Evolutionary conservation across 2,888 invertebrate species (phyloP).

Genomic region (Hemaris fuciformis): DNA sequence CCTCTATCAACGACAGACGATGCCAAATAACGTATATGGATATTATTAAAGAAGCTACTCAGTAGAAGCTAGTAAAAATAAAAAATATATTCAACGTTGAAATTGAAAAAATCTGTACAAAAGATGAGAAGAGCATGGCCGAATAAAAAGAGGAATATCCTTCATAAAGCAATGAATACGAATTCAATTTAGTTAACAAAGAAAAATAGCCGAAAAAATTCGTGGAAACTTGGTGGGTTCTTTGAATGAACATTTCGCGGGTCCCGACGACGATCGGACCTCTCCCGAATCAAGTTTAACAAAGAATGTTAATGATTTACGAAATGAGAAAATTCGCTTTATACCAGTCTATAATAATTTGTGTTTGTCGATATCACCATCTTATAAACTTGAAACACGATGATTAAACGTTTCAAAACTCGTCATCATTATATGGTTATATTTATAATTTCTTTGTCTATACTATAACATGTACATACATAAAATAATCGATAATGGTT

Average conservation of each 20-base stretch:
- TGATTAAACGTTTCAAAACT: too few species aligned
- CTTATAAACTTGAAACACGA: too few species aligned
- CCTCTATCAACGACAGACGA: too few species aligned
- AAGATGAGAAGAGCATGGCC: constrained; percentile 1
- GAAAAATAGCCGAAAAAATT: constrained; percentile 50
- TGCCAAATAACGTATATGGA: too few species aligned
- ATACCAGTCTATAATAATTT: neutral
- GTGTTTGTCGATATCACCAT: neutral
- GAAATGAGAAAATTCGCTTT: constrained; percentile 11
- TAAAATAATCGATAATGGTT: too few species aligned
- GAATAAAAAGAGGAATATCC: constrained; percentile 10
- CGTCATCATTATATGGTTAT: too few species aligned
- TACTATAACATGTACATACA: too few species aligned
- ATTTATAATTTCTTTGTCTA: too few species aligned
- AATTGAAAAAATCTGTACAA: neutral
- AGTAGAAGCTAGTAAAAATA: neutral
- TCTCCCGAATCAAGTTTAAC: constrained; percentile 22
- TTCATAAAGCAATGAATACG: constrained; percentile 60
- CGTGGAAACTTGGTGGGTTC: constrained; percentile 24
- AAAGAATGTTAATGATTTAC: constrained; percentile 20
- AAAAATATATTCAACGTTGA: neutral
- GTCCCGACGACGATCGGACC: constrained; percentile 20
- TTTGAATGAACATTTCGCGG: constrained; percentile 46
- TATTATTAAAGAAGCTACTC: too few species aligned
- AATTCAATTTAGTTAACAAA: constrained; percentile 70